Percentiles rank a stretch among this genome's conserved stretches.
These are phyloP conservation scores for Sinhomidia bicolor DNA, from an alignment of 2,888 invertebrate species.

Conservation along the genomic window DNA sequence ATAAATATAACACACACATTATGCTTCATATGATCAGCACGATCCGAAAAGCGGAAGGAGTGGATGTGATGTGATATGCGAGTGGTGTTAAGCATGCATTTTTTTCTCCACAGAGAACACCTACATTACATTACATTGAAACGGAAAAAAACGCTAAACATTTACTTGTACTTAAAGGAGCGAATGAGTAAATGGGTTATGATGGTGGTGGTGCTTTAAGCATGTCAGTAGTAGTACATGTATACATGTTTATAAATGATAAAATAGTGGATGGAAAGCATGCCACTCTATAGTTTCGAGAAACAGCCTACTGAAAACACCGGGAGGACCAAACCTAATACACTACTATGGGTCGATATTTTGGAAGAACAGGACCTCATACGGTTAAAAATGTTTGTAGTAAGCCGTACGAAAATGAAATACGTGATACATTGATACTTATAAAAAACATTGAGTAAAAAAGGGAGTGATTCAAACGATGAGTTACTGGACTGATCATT, in stretches of 20 bases:
- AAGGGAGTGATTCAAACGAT: too few species aligned
- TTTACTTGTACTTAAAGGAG: neutral
- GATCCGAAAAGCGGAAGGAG: neutral
- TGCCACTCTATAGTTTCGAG: neutral
- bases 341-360: conserved; percentile 61
- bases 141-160: neutral
- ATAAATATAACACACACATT: conserved; percentile 3
- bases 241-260: too few species aligned
- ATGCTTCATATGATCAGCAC: neutral
- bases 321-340: too few species aligned
- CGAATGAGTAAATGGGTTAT: neutral
- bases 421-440: too few species aligned
- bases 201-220: too few species aligned
- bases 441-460: too few species aligned
- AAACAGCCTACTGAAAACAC: neutral
- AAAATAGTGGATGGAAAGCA: too few species aligned
- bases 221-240: too few species aligned
- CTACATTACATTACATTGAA: neutral
- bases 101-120: too few species aligned
- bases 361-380: conserved; percentile 17
- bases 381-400: neutral
- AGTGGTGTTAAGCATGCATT: too few species aligned
- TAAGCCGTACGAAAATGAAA: too few species aligned
- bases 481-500: neutral
- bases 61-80: conserved; percentile 4